Evolutionary conservation across 2,797 vertebrate genomes (phyloP).

Genomic region (Graptemys geographica): DNA sequence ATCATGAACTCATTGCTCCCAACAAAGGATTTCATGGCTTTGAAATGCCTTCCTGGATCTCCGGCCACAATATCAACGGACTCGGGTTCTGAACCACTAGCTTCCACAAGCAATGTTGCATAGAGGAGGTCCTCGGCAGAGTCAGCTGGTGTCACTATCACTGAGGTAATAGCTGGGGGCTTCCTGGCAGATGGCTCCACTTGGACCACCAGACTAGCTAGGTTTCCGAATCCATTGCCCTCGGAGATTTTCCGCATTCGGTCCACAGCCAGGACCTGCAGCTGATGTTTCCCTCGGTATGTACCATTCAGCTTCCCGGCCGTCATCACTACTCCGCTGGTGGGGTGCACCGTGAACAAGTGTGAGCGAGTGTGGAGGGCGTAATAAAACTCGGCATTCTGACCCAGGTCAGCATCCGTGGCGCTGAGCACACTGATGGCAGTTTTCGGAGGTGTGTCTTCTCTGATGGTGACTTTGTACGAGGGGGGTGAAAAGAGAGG

Average conservation of each 20-base stretch:
- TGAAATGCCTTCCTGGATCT: slow-evolving; percentile 89
- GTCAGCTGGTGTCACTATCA: slow-evolving; percentile 66
- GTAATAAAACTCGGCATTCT: slow-evolving; percentile 95
- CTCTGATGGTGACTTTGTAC: slow-evolving; percentile 88
- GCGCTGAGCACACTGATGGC: slow-evolving; percentile 90
- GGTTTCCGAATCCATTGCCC: slow-evolving; percentile 90
- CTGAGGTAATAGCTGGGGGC: slow-evolving; percentile 80
- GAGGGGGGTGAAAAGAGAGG: slow-evolving; percentile 97
- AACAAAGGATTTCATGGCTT: slow-evolving; percentile 86
- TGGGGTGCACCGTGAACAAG: slow-evolving; percentile 90
- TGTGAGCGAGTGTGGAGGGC: slow-evolving; percentile 87
- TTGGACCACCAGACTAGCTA: slow-evolving; percentile 86
- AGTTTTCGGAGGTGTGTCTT: slow-evolving; percentile 87
- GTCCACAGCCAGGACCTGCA: slow-evolving; percentile 94
- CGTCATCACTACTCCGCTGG: slow-evolving; percentile 89
- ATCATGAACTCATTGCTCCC: slow-evolving; percentile 88
- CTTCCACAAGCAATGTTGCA: slow-evolving; percentile 84
- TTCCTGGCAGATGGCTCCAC: slow-evolving; percentile 84
- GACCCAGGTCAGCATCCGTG: slow-evolving; percentile 93
- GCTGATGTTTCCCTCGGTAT: slow-evolving; percentile 84
- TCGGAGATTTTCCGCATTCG: slow-evolving; percentile 92
- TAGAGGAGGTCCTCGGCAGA: slow-evolving; percentile 79
- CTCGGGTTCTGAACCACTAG: slow-evolving; percentile 81
- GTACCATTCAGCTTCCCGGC: slow-evolving; percentile 88
- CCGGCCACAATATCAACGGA: slow-evolving; percentile 88